Base-by-base conservation (phyloP, 92 coral and sea anemone genomes). In the Palythoa caribaeorum region DNA sequence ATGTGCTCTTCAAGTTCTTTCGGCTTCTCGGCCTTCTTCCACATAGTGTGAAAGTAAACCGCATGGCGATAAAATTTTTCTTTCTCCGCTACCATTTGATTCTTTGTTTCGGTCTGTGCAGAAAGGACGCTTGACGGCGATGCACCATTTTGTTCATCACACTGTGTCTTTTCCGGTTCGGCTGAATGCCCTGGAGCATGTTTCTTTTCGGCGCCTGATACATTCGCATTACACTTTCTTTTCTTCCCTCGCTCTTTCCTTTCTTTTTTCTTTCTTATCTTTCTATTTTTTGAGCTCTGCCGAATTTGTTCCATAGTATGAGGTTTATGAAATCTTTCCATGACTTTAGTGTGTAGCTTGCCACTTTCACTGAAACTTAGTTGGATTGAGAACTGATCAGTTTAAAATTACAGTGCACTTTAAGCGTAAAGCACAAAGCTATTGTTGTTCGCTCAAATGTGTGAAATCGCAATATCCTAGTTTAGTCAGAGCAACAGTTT, bases 1-100 rank as follows among this genome's bases (percentile, higher is more conserved):
- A 73, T 73, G 77, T 44, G 20, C 54, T 11, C n/a, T n/a, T n/a
- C n/a, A n/a, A n/a, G n/a, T n/a, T n/a, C n/a, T 19, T 6, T n/a
- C 5, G 52, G 55, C 39, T 73, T 40, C 44, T 73, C 77, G 0
- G 77, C 5, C 1, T 17, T 15, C 17, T 73, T 73, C 54, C 53
- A 73, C 77, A 73, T 73, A 47, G 19, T 44, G 77, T 73, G 77
- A 28, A 73, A 73, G 16, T 73, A 39, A 28, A 73, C 21, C 28
- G 77, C 77, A 73, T 39, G 77, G 28, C 77, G 54, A 39, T 38
- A 73, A 38, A 9, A 8, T 8, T 19, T 16, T 40, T 73, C 17
- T 35, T 38, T 73, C 39, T 39, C 55, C 6, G 55, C 35, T 28
- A 16, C 51, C 2, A 14, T 19, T 8, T 15, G 10, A 6, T 19